Percentiles rank a stretch among this genome's conserved stretches.
phyloP scores from a whole-genome alignment of 2,113 vertebrate genomes.

The Antechinus stuartii region DNA sequence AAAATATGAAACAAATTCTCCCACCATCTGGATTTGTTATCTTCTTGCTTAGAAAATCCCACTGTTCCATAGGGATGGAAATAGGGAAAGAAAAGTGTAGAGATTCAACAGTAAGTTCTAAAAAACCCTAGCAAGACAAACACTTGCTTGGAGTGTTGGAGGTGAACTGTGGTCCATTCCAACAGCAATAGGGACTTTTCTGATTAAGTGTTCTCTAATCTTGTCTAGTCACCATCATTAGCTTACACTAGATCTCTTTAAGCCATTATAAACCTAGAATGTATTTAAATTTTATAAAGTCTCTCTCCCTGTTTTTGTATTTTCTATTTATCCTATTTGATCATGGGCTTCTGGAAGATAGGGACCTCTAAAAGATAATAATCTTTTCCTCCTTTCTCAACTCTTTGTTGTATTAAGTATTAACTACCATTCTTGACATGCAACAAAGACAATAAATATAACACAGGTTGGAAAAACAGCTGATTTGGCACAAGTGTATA shows the following conservation, averaged over 20 bases:
- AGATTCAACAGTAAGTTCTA: neutral
- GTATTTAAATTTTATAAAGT: neutral
- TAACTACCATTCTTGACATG: neutral
- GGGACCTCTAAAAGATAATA: neutral
- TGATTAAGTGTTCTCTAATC: neutral
- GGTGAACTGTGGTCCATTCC: too few relatives aligned
- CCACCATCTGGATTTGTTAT: neutral
- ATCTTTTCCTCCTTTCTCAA: neutral
- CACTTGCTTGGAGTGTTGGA: neutral
- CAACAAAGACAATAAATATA: neutral
- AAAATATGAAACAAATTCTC: neutral
- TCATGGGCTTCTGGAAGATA: conserved; percentile 18
- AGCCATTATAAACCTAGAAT: conserved; percentile 1
- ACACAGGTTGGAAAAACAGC: neutral
- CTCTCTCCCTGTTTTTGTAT: conserved; percentile 22
- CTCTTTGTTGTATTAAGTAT: neutral
- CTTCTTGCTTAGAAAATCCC: neutral
- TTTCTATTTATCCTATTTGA: conserved; percentile 41
- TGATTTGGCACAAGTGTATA: neutral
- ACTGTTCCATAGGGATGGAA: neutral
- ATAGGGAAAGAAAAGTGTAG: neutral
- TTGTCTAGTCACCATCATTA: too few relatives aligned
- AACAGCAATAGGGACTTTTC: neutral
- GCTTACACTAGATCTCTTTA: neutral
- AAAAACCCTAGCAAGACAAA: neutral